Evolutionary conservation across 2,888 invertebrate species (phyloP), one percentile per base, ranked within the genome.

Genomic region (Ornithoptera priamus): DNA sequence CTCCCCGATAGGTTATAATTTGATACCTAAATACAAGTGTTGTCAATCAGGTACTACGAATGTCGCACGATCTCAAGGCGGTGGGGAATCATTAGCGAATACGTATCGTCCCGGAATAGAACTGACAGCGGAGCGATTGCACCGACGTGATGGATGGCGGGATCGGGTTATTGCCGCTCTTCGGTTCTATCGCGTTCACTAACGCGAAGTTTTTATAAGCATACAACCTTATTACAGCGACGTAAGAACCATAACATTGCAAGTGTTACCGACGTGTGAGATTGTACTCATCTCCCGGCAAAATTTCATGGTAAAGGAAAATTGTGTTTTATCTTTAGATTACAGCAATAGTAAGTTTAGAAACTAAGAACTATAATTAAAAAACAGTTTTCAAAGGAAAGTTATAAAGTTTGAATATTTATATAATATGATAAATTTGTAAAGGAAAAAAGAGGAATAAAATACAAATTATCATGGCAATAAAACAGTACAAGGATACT

Each of bases 61-160:
- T 74, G 76, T 76, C 75, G 73, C 73, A 68, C 69, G 74, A 78
- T 76, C 73, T 86, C 74, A 75, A 72, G 73, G 72, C 76, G 73
- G 72, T 80, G 79, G 83, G 81, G 82, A 86, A 89, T 91, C 90
- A 91, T 92, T 91, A 91, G 91, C 88, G 88, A 90, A 89, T 90
- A 87, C 86, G 86, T 85, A 88, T 83, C 88, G 88, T 86, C 90
- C 88, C 87, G 89, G 90, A 91, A 91, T 91, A 91, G 89, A 88
- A 77, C 85, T 88, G 90, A 89, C 91, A 89, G 88, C 86, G 88
- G 84, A 87, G 89, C 89, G 89, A 90, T 90, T 90, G 89, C 89
- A 86, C 79, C 83, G 85, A 80, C 81, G 86, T 90, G 91, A 91
- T 91, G 90, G 90, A 91, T 91, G 89, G 82, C 86, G 81, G 82